phyloP scores from a whole-genome alignment of 1,140 invertebrate species.

The Elysia chlorotica region DNA sequence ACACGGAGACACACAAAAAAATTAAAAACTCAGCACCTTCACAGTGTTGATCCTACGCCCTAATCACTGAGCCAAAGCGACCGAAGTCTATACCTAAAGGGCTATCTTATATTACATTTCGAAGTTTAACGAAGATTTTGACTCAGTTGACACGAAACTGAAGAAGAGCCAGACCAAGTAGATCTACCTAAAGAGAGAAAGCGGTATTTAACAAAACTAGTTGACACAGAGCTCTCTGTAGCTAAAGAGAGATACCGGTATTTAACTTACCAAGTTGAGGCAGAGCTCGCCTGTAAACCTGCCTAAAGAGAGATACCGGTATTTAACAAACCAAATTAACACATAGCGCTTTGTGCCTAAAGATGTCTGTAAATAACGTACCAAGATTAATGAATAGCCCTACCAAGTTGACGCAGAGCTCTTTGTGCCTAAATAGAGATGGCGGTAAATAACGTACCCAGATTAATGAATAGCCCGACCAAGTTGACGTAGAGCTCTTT shows the following conservation, averaged over 20 bases:
- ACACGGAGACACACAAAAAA: too few relatives aligned
- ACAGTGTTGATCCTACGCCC: too few relatives aligned
- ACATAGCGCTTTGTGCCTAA: not conserved
- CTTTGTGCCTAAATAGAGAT: not conserved
- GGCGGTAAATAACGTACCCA: slow-evolving; percentile 25
- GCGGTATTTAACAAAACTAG: too few relatives aligned
- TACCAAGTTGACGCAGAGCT: slow-evolving; percentile 2
- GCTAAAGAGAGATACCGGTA: not conserved
- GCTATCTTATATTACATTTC: too few relatives aligned
- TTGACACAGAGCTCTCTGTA: not conserved
- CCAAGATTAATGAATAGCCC: slow-evolving; percentile 49
- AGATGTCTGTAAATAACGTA: slow-evolving; percentile 16
- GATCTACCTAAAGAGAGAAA: too few relatives aligned
- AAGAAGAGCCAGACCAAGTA: too few relatives aligned
- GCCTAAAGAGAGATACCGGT: not conserved
- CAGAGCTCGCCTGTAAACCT: not conserved
- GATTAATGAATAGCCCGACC: slow-evolving; percentile 45
- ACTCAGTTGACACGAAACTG: too few relatives aligned
- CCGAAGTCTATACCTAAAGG: too few relatives aligned
- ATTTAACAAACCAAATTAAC: not conserved
- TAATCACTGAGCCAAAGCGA: too few relatives aligned
- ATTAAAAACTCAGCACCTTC: too few relatives aligned
- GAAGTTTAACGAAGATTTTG: too few relatives aligned
- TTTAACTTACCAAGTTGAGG: not conserved
- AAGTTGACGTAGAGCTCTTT: not conserved